phyloP scores from a whole-genome alignment of 2,113 vertebrate species.

The Microcebus jonahi region DNA sequence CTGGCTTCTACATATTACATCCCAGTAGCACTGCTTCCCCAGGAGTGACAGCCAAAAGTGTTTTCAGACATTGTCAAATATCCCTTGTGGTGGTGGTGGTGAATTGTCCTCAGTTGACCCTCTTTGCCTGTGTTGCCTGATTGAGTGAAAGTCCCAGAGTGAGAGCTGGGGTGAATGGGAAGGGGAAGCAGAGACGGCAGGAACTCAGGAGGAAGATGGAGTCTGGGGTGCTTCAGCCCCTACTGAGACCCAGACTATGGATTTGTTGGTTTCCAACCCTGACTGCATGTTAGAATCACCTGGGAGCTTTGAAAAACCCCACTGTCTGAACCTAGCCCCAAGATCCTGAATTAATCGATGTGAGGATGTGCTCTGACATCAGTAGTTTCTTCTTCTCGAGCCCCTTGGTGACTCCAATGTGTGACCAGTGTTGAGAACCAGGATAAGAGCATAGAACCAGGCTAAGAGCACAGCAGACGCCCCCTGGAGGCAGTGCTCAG shows the following conservation, averaged over 20 bases:
- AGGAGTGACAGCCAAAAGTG: not conserved
- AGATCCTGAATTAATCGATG: not conserved
- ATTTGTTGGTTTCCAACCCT: not conserved
- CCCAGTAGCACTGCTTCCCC: not conserved
- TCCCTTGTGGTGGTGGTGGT: not conserved
- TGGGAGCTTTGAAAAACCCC: not conserved
- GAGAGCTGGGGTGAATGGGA: not conserved
- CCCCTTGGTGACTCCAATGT: rapidly evolving
- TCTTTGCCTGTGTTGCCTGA: not conserved
- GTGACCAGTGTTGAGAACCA: not conserved
- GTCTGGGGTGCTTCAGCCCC: not conserved
- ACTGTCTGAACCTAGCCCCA: not conserved
- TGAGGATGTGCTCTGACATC: not conserved
- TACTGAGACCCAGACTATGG: not conserved
- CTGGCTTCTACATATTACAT: not conserved
- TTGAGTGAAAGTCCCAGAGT: not conserved
- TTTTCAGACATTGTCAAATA: not conserved
- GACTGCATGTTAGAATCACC: not conserved
- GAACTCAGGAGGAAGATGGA: not conserved
- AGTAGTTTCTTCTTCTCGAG: not conserved
- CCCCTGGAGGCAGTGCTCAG: not conserved
- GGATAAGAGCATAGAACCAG: not conserved
- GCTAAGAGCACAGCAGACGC: not conserved
- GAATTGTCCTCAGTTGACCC: not conserved
- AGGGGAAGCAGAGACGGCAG: not conserved